These are phyloP conservation scores for Palythoa caribaeorum DNA, from an alignment of 92 coral and sea anemone species.

Conservation along the genomic window DNA sequence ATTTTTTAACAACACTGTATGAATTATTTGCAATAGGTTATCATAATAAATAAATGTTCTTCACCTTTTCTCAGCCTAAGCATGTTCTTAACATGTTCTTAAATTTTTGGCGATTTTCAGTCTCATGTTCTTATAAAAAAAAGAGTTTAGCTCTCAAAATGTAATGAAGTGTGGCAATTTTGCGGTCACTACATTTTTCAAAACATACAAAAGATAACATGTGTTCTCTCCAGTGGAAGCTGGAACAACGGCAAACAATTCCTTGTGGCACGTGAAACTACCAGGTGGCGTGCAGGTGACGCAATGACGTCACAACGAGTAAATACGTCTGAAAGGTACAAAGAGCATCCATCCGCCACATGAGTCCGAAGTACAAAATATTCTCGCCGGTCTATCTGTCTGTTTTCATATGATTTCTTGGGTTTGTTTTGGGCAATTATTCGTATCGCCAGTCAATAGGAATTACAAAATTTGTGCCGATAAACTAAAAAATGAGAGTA, in stretches of 20 bases:
- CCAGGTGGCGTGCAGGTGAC: conserved; percentile 31
- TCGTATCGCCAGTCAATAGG: neutral
- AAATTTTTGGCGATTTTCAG: too few relatives aligned
- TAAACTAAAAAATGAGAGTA: too few relatives aligned
- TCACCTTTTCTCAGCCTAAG: too few relatives aligned
- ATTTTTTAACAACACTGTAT: too few relatives aligned
- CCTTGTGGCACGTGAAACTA: neutral
- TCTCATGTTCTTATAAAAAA: too few relatives aligned
- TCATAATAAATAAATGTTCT: too few relatives aligned
- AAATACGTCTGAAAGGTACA: neutral
- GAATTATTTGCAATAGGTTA: too few relatives aligned
- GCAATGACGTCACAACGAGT: neutral
- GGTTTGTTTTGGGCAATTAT: neutral
- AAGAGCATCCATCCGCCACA: neutral
- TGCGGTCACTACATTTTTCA: too few relatives aligned
- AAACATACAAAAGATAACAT: too few relatives aligned
- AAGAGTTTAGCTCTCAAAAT: too few relatives aligned
- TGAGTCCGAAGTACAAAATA: neutral
- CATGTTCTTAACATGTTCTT: too few relatives aligned
- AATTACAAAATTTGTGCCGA: neutral
- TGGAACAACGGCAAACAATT: neutral
- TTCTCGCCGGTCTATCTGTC: neutral
- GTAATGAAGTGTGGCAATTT: too few relatives aligned
- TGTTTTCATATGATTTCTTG: neutral
- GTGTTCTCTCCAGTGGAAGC: neutral